Evolutionary conservation across 2,888 invertebrate species (phyloP).

Genomic region (Alloplasta piceator): DNA sequence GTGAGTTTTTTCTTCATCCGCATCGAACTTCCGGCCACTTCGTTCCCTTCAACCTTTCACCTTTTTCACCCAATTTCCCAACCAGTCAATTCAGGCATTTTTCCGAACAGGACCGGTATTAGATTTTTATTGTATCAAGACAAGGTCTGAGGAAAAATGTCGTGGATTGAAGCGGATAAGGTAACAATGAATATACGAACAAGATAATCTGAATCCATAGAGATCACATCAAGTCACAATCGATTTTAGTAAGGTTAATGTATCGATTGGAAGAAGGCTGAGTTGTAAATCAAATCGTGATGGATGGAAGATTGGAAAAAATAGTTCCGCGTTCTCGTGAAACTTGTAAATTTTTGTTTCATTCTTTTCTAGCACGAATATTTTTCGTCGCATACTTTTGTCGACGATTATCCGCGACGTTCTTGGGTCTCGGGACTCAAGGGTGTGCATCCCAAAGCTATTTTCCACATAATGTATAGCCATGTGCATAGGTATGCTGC

Average conservation of each 20-base stretch:
- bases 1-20: too few species aligned
- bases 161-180: too few species aligned
- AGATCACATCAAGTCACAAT: not conserved
- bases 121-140: conserved; percentile 12
- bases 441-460: not conserved
- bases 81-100: too few species aligned
- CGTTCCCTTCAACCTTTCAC: too few species aligned
- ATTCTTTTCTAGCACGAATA: not conserved
- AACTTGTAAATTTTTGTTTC: conserved; percentile 39
- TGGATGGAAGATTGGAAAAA: conserved; percentile 14
- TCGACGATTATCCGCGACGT: conserved; percentile 46
- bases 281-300: not conserved
- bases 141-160: not conserved
- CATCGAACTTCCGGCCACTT: too few species aligned
- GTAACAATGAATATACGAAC: not conserved
- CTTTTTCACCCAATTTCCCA: too few species aligned
- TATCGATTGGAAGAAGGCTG: not conserved
- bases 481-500: not conserved
- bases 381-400: conserved; percentile 48
- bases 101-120: not conserved
- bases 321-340: conserved; percentile 41
- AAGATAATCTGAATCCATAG: not conserved
- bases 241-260: not conserved
- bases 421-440: not conserved
- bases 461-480: not conserved